phyloP scores from a whole-genome alignment of 92 coral and sea anemone genomes.

The Bergia sp. region DNA sequence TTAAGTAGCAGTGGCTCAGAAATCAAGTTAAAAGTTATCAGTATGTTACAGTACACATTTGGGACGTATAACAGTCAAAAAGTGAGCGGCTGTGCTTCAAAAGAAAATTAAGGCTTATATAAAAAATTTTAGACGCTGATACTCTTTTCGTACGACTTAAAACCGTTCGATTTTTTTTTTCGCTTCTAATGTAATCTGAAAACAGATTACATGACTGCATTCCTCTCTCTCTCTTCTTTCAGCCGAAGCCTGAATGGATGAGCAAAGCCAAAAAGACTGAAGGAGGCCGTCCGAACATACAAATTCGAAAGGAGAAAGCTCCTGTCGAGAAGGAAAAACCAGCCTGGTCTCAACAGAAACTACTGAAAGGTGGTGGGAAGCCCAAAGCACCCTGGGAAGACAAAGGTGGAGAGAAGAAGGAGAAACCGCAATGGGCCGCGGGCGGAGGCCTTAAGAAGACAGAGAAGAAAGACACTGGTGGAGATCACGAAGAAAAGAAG shows the following conservation, averaged over 20 bases:
- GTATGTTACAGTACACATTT: too few species aligned
- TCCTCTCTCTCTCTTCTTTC: not conserved
- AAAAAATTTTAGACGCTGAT: too few species aligned
- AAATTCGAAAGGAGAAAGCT: slow-evolving; percentile 23
- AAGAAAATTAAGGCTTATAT: too few species aligned
- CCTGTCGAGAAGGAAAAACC: slow-evolving; percentile 36
- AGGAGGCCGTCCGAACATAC: slow-evolving; percentile 16
- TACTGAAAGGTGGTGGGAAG: slow-evolving; percentile 37
- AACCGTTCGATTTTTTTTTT: too few species aligned
- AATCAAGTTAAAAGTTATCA: too few species aligned
- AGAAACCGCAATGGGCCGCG: slow-evolving; percentile 85
- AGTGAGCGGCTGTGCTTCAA: too few species aligned
- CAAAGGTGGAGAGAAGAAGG: slow-evolving; percentile 57
- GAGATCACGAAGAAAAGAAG: slow-evolving; percentile 33
- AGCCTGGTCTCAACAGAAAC: slow-evolving; percentile 35
- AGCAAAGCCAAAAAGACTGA: slow-evolving; percentile 38
- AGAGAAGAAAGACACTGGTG: slow-evolving; percentile 56
- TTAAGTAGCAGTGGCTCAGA: too few species aligned
- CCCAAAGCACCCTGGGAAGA: slow-evolving; percentile 41
- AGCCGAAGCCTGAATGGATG: slow-evolving; percentile 41
- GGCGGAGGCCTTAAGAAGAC: slow-evolving; percentile 92
- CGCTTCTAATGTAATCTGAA: too few species aligned
- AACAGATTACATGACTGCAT: not conserved
- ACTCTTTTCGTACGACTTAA: too few species aligned
- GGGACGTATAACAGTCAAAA: too few species aligned